These are phyloP conservation scores for Merops nubicus DNA, from an alignment of 2,113 vertebrate genomes.

Conservation along the genomic window DNA sequence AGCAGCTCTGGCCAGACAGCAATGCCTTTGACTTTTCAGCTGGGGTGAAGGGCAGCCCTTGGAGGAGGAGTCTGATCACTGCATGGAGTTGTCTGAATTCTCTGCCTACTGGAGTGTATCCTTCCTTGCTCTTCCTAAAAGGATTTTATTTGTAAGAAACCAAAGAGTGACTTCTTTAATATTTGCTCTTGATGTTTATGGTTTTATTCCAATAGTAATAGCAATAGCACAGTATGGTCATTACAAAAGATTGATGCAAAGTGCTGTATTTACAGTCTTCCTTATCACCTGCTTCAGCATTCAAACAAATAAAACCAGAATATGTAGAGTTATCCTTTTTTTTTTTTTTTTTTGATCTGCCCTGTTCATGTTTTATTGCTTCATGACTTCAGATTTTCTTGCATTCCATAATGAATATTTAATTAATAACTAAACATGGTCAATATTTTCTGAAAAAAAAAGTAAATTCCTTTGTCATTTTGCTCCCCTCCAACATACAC, in stretches of 20 bases:
- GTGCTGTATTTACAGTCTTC: background rate
- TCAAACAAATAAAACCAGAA: background rate
- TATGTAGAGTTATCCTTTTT: background rate
- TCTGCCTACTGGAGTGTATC: conserved; percentile 78
- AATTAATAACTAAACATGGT: background rate
- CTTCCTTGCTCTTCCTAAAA: conserved; percentile 77
- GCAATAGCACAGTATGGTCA: background rate
- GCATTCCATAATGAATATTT: background rate
- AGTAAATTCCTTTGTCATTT: background rate
- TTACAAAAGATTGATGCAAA: background rate
- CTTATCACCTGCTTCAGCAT: background rate
- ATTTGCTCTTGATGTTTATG: background rate
- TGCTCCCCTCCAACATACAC: background rate
- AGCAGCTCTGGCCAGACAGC: conserved; percentile 85
- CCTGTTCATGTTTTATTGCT: background rate
- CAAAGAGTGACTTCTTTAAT: conserved; percentile 73
- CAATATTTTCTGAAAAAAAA: background rate
- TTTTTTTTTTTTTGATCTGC: background rate
- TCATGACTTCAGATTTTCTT: background rate
- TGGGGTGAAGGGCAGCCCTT: conserved; percentile 79
- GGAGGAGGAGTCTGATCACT: conserved; percentile 57
- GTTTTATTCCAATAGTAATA: background rate
- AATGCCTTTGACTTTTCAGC: conserved; percentile 83
- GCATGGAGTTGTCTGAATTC: conserved; percentile 76
- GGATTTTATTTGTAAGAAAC: conserved; percentile 87